Conservation (phyloP, 35 echinoderm and acorn worm genomes). For the Lytechinus variegatus region DNA sequence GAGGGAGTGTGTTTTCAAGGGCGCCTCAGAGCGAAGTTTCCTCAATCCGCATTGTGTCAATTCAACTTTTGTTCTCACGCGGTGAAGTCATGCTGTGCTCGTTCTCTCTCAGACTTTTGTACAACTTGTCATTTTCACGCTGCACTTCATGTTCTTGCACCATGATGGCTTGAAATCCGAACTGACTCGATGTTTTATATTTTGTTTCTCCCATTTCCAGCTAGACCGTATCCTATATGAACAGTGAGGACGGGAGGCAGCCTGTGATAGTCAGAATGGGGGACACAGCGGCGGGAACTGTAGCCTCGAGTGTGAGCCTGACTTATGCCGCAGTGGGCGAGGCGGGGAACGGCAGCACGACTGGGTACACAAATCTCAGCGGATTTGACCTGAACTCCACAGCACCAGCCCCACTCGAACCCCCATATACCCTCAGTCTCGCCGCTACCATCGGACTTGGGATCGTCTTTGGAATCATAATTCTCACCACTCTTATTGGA, state of each 20-base stretch:
- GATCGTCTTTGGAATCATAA: slow-evolving; percentile 69
- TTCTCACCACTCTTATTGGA: slow-evolving; percentile 74
- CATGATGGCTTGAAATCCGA: not conserved
- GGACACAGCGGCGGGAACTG: not conserved
- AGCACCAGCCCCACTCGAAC: not conserved
- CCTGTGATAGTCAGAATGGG: slow-evolving; percentile 46
- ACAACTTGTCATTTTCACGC: not conserved
- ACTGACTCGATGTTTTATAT: slow-evolving; percentile 20
- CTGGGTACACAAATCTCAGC: not conserved
- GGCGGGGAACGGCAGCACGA: slow-evolving; percentile 22
- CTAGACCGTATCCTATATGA: slow-evolving; percentile 33
- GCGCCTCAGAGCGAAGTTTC: not conserved
- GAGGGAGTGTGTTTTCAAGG: slow-evolving; percentile 4
- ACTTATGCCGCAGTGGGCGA: not conserved
- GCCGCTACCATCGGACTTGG: not conserved
- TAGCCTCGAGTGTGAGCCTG: not conserved
- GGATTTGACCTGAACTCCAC: not conserved
- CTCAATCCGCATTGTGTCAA: not conserved
- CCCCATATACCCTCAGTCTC: not conserved
- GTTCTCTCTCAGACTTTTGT: not conserved
- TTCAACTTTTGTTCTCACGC: not conserved
- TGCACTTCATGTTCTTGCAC: not conserved
- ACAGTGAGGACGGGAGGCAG: slow-evolving; percentile 18
- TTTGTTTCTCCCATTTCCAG: not conserved
- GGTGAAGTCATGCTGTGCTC: not conserved